phyloP scores from a whole-genome alignment of 2,797 vertebrate species.

The Notolepis coatsorum region DNA sequence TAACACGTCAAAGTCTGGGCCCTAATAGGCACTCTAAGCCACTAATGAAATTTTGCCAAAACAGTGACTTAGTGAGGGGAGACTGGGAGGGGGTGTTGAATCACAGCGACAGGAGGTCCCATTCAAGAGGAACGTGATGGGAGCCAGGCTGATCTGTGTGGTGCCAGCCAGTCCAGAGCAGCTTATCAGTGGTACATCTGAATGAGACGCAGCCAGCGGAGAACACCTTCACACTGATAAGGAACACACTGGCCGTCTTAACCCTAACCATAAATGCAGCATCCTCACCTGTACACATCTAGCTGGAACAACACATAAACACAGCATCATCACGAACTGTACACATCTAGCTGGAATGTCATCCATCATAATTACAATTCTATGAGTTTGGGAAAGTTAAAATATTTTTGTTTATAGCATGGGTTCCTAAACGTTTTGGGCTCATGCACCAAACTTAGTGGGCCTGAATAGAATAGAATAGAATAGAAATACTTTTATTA shows the following conservation, averaged over 20 bases:
- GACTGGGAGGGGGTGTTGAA: neutral
- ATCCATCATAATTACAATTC: too few relatives aligned
- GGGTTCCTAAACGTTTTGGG: too few relatives aligned
- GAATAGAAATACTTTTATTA: too few relatives aligned
- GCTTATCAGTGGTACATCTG: neutral
- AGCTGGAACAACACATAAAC: neutral
- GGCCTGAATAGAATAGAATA: too few relatives aligned
- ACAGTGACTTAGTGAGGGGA: neutral
- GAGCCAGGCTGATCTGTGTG: neutral
- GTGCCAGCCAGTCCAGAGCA: neutral
- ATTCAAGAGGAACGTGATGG: neutral
- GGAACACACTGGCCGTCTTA: too few relatives aligned
- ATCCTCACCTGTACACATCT: neutral
- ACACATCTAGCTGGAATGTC: too few relatives aligned
- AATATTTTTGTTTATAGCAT: too few relatives aligned
- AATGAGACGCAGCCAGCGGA: neutral
- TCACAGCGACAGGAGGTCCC: neutral
- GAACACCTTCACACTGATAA: neutral
- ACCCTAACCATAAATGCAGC: too few relatives aligned
- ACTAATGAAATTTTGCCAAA: constrained; percentile 3
- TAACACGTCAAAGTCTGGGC: neutral
- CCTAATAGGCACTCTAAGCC: neutral
- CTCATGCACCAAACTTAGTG: too few relatives aligned
- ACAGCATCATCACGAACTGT: too few relatives aligned
- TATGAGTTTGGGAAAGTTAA: too few relatives aligned